Conservation (phyloP, 2,797 vertebrate species). For the Macropodus opercularis region DNA sequence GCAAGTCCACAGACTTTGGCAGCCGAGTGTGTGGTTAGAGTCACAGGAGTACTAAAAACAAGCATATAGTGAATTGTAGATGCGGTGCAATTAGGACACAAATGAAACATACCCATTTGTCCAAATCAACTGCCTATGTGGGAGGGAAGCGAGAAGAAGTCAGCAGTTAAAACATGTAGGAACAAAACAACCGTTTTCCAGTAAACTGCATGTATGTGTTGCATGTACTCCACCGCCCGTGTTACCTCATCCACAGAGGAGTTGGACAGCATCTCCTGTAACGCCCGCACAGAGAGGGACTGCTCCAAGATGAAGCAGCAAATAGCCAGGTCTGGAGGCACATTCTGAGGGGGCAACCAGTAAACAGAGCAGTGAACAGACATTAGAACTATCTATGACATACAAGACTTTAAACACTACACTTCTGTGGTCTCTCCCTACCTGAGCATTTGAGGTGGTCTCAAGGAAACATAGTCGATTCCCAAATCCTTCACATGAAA, state of each 20-base stretch:
- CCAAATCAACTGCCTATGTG: constrained; percentile 80
- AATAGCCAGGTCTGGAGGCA: constrained; percentile 92
- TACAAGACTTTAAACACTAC: background rate
- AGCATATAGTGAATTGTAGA: background rate
- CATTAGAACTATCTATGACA: no score
- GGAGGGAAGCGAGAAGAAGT: constrained; percentile 23
- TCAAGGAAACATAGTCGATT: constrained; percentile 93
- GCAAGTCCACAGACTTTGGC: background rate
- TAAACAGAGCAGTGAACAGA: no score
- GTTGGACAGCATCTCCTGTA: constrained; percentile 95
- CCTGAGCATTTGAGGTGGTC: constrained; percentile 93
- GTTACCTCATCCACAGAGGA: constrained; percentile 83
- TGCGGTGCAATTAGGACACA: constrained; percentile 1
- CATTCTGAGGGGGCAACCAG: constrained; percentile 79
- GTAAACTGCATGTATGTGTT: background rate
- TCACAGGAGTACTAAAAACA: background rate
- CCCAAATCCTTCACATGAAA: constrained; percentile 93
- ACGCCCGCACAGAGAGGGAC: constrained; percentile 90
- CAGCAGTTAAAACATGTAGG: constrained; percentile 31
- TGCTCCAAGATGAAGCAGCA: constrained; percentile 93
- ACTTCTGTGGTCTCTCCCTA: constrained; percentile 43
- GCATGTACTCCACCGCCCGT: background rate
- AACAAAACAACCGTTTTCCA: constrained; percentile 22
- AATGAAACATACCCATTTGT: constrained; percentile 84
- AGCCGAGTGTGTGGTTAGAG: no score